Evolutionary conservation across 2,113 vertebrate genomes (phyloP), one percentile per base, ranked within the genome.

Genomic region (Microcebus griseorufus): DNA sequence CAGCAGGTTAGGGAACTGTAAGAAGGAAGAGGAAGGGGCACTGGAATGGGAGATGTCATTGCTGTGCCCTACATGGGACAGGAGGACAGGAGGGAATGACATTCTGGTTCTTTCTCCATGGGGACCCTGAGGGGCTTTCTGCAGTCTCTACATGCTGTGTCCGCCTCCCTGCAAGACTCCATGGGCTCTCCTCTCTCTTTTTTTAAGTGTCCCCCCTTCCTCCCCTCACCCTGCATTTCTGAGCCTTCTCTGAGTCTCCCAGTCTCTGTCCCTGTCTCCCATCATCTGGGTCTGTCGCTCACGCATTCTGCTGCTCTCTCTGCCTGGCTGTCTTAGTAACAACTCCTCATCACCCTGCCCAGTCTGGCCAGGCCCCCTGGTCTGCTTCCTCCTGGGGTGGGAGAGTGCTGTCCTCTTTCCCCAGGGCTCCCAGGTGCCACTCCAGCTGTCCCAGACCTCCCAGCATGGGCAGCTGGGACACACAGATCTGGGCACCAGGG

Each of bases 41-140:
- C 9, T 48, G 5, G 17, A 34, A 48, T n/a, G 13, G 64, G 62
- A 55, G 22, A 7, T 0, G 3, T 13, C 60, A 23, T 10, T 64
- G 13, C 48, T 22, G 13, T 45, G 55, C 32, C n/a, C 23, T 3
- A 1, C 5, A 2, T 22, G 2, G 11, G 7, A 20, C 34, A 8
- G 0, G 27, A 16, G 17, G 16, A 13, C 1, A 3, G 48, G 13
- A 45, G 7, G 34, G 17, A 34, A 37, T 67, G 60, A 34, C 9
- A 1, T 16, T 2, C 27, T 67, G 34, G 20, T 12, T 55, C 5
- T 67, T 42, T 76, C 42, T 48, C 73, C 13, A 5, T 32, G 7
- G 6, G 37, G 2, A 16, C 72, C 34, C 20, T 2, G 16, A 5
- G 11, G 23, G 14, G 23, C 64, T 27, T 3, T n/a, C 70, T 62